A percentile compares a stretch with the other conserved stretches of the same genome.
Conservation (phyloP, 2,888 invertebrate genomes). For the Chalcosyrphus nemorum region DNA sequence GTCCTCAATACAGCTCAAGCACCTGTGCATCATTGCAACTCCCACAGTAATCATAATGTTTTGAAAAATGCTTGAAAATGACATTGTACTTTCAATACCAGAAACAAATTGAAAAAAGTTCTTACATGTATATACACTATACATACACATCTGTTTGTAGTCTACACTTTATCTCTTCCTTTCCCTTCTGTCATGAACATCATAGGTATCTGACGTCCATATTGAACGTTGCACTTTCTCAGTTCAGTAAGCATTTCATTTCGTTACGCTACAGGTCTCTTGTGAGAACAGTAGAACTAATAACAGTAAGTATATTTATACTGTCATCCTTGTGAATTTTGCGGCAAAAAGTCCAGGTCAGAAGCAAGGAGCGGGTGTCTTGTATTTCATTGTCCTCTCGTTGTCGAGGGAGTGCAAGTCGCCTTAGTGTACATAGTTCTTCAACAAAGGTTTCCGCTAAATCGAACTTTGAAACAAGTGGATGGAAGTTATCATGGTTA, state of each 20-base stretch:
- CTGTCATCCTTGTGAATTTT: neutral
- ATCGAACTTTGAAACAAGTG: neutral
- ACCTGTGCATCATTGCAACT: neutral
- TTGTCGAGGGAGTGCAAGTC: neutral
- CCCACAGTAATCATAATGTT: neutral
- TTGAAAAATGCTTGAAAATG: neutral
- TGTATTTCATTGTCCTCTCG: neutral
- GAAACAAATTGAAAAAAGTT: neutral
- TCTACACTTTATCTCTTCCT: neutral
- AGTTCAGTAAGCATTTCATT: slow-evolving; percentile 30
- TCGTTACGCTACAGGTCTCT: slow-evolving; percentile 16
- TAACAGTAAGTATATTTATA: neutral
- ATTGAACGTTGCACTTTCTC: slow-evolving; percentile 10
- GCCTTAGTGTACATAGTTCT: neutral
- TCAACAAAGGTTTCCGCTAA: neutral
- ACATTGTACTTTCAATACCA: neutral
- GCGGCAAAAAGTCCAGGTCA: neutral
- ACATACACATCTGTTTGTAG: too few relatives aligned
- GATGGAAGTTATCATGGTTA: neutral
- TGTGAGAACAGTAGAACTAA: neutral
- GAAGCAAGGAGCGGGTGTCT: neutral
- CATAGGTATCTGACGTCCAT: neutral
- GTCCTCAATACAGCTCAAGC: neutral
- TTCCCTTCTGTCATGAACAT: neutral
- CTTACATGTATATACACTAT: too few relatives aligned